Evolutionary conservation across 1,140 invertebrate species (phyloP).

Genomic region (Bombus superbus): DNA sequence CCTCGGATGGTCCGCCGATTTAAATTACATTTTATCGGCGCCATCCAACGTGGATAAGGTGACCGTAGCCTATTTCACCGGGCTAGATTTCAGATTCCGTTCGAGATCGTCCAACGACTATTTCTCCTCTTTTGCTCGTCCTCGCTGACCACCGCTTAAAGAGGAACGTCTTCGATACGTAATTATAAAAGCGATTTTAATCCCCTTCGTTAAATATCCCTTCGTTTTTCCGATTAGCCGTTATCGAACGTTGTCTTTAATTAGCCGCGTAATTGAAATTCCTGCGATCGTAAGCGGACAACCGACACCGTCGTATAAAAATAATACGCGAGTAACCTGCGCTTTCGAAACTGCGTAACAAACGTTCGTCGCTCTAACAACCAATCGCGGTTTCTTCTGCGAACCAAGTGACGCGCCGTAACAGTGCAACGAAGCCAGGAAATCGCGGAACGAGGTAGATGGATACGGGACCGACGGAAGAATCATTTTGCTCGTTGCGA

Average conservation of each 20-base stretch:
- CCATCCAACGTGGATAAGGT: constrained; percentile 4
- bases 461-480: not conserved
- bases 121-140: not conserved
- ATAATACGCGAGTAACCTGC: not conserved
- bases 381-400: not conserved
- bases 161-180: not conserved
- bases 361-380: not conserved
- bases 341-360: not conserved
- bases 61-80: not conserved
- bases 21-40: constrained; percentile 67
- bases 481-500: not conserved
- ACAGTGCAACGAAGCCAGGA: not conserved
- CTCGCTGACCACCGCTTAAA: not conserved
- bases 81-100: not conserved
- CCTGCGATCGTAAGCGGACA: not conserved
- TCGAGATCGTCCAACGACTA: not conserved
- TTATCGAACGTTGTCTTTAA: not conserved
- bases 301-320: not conserved
- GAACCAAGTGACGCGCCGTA: rapidly evolving
- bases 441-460: not conserved
- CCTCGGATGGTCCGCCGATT: constrained; percentile 31
- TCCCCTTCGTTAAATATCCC: not conserved
- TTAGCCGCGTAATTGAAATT: constrained; percentile 14
- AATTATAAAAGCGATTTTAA: constrained; percentile 5
- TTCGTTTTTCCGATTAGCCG: not conserved